A percentile compares a stretch with the other conserved stretches of the same genome.
phyloP scores from a whole-genome alignment of 2,113 vertebrate species.

The Charadrius vociferus region DNA sequence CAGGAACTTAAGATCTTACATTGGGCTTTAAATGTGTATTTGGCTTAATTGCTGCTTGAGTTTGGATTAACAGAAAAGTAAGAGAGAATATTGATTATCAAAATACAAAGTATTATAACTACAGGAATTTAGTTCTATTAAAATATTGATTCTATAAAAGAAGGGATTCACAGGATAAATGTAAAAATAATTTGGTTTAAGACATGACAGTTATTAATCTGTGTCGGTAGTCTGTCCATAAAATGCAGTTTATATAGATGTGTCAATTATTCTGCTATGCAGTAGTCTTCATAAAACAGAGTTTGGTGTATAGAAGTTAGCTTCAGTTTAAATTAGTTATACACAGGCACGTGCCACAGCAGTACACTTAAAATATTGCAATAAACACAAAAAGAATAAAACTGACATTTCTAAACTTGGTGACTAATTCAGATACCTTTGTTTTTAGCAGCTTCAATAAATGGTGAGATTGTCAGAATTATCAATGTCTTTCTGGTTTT shows the following conservation, averaged over 20 bases:
- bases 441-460: neutral
- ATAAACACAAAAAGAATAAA: neutral
- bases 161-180: neutral
- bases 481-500: neutral
- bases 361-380: neutral
- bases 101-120: neutral
- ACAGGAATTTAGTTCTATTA: neutral
- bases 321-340: neutral
- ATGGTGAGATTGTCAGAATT: neutral
- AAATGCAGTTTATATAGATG: neutral
- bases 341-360: neutral
- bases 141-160: neutral
- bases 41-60: neutral
- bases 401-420: neutral
- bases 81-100: neutral
- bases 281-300: neutral
- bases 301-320: neutral
- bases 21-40: neutral
- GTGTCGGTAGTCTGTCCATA: neutral
- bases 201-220: neutral
- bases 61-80: neutral
- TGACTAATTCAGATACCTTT: neutral
- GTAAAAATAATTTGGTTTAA: neutral
- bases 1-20: neutral
- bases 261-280: neutral